Percentiles rank a stretch among this genome's conserved stretches.
Evolutionary conservation across 2,797 vertebrate genomes (phyloP).

Genomic region (Spinus pinus): DNA sequence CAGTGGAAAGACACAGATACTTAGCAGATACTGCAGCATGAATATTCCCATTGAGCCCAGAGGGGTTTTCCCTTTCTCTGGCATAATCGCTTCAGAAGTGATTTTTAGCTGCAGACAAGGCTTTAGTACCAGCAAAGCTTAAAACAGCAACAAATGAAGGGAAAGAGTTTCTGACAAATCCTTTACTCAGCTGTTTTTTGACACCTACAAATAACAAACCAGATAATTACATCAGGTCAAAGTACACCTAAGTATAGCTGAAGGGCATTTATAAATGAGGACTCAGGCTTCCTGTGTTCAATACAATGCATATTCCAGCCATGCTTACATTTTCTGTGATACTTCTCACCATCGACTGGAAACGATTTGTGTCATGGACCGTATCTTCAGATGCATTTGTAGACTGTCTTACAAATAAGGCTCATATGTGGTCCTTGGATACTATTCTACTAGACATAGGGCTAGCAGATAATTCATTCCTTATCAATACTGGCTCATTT

Average conservation of each 20-base stretch:
- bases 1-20: not conserved
- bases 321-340: not conserved
- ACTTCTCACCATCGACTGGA: not conserved
- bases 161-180: not conserved
- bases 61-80: not conserved
- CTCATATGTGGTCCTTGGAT: not conserved
- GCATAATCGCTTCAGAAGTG: not conserved
- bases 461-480: not conserved
- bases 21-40: not conserved
- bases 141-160: not conserved
- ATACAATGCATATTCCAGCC: not conserved
- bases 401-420: not conserved
- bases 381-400: not conserved
- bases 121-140: not conserved
- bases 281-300: not conserved
- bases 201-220: not conserved
- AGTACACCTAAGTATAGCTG: not conserved
- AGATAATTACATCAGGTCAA: not conserved
- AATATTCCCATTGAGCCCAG: not conserved
- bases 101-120: not conserved
- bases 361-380: not conserved
- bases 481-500: not conserved
- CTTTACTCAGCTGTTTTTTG: not conserved
- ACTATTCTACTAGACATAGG: not conserved
- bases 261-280: not conserved